Conservation (phyloP, 2,888 invertebrate genomes). For the Chouioia cunea region DNA sequence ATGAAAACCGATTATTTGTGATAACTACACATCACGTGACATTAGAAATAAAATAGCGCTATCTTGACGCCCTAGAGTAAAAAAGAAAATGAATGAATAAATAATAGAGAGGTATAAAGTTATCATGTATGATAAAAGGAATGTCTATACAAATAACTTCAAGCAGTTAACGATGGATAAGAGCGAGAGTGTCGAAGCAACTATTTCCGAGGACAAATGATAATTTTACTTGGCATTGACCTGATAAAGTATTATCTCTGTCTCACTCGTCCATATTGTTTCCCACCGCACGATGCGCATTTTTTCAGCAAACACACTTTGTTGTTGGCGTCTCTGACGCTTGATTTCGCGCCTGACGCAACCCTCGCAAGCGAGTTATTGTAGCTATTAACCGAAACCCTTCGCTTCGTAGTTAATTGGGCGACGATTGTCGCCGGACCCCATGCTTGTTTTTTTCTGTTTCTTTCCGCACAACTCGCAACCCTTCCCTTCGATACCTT, state of each 20-base stretch:
- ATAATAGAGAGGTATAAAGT: conserved; percentile 19
- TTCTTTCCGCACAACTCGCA: conserved; percentile 25
- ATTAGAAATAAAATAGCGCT: conserved; percentile 50
- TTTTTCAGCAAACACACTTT: conserved; percentile 32
- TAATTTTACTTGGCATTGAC: conserved; percentile 62
- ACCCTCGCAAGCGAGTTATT: conserved; percentile 52
- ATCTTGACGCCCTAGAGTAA: conserved; percentile 40
- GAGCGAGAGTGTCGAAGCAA: conserved; percentile 55
- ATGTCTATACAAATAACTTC: conserved; percentile 48
- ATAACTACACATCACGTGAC: conserved; percentile 53
- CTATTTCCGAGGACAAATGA: conserved; percentile 62
- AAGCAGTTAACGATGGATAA: conserved; percentile 56
- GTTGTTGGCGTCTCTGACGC: conserved; percentile 28
- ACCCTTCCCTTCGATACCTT: conserved; percentile 14
- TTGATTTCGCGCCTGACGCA: conserved; percentile 32
- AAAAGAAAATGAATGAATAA: conserved; percentile 31
- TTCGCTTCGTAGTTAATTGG: conserved; percentile 62
- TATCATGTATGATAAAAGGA: conserved; percentile 36
- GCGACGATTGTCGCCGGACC: conserved; percentile 58
- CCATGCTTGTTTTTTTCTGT: conserved; percentile 26
- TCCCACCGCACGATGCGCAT: conserved; percentile 39
- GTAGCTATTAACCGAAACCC: conserved; percentile 60
- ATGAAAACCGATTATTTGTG: conserved; percentile 64
- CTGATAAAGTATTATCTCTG: conserved; percentile 63
- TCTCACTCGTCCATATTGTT: conserved; percentile 44